Base-by-base conservation (phyloP, 2,113 vertebrate genomes). In the Larimichthys crocea region DNA sequence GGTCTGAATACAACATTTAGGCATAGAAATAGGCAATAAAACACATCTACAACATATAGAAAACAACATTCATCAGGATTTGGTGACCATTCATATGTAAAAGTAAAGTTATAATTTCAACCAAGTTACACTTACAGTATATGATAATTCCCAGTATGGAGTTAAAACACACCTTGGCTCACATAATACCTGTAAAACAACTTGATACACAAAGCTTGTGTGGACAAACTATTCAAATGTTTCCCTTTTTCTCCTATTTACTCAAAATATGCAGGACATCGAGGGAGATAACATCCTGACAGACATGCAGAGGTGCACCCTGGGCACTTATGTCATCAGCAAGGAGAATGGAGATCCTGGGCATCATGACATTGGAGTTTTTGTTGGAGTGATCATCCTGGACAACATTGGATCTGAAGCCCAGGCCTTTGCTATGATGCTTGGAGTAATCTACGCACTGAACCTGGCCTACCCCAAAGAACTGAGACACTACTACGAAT, bases 381-480 rank as follows among this genome's bases (percentile, higher is more conserved):
- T 31, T 67, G 48, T 67, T 52, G 46, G 64, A 11, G 48, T 20
- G 4, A 50, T 49, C 48, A 16, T 67, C 22, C 65, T 67, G 48
- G 65, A 67, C 15, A 31, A 31, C 65, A 50, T n/a, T 52, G 17
- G 4, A 52, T 67, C 65, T 50, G 24, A 15, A 31, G 46, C 48
- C 24, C 48, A 12, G 17, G 53, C 69, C 69, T 71, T 29, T 10
- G 40, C 40, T 19, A 10, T 71, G 22, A 71, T 59, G 9, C 53
- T 42, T 14, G 50, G 53, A 53, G 19, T 71, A 7, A 26, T 52
- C 22, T 68, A 63, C 15, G 20, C 46, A 29, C 5, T 29, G 22
- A 67, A 67, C 64, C 24, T 67, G 64, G 64, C 64, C 5, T 50
- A 50, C 46, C 64, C 64, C 16, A 50, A 50, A 20, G 64, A 67